phyloP scores from a whole-genome alignment of 2,113 vertebrate genomes.

The Tragelaphus buxtoni region DNA sequence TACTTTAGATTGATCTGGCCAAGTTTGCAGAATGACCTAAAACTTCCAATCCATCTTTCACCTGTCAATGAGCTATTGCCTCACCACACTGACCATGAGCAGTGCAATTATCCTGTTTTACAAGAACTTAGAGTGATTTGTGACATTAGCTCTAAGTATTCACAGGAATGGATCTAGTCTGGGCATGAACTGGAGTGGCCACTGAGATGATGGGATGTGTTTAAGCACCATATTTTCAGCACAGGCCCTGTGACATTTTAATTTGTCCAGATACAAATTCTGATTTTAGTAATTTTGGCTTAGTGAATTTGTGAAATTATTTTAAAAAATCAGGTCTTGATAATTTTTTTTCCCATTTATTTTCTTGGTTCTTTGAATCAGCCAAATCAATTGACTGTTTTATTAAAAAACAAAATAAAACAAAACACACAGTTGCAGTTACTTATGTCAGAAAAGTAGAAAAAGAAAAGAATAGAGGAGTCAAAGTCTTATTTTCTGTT shows the following conservation, averaged over 20 bases:
- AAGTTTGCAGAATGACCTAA: conserved; percentile 24
- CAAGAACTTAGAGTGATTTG: background rate
- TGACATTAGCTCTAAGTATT: background rate
- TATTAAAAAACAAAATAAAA: background rate
- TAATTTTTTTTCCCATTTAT: background rate
- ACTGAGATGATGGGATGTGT: background rate
- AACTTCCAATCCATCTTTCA: conserved; percentile 40
- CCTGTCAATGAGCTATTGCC: conserved; percentile 10
- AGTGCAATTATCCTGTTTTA: background rate
- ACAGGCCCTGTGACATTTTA: background rate
- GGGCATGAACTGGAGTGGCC: background rate
- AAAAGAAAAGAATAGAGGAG: background rate
- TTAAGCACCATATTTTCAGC: background rate
- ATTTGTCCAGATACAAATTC: background rate
- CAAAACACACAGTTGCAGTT: background rate
- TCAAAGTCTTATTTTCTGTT: background rate
- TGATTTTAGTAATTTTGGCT: conserved; percentile 1
- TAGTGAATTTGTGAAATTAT: background rate
- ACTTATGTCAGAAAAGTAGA: background rate
- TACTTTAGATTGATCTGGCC: background rate
- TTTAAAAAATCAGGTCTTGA: background rate
- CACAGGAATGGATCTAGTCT: background rate
- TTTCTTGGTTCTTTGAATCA: background rate
- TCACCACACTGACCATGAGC: background rate
- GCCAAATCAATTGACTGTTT: background rate